Evolutionary conservation across 2,113 vertebrate genomes (phyloP).

Genomic region (Oceanodroma tethys): DNA sequence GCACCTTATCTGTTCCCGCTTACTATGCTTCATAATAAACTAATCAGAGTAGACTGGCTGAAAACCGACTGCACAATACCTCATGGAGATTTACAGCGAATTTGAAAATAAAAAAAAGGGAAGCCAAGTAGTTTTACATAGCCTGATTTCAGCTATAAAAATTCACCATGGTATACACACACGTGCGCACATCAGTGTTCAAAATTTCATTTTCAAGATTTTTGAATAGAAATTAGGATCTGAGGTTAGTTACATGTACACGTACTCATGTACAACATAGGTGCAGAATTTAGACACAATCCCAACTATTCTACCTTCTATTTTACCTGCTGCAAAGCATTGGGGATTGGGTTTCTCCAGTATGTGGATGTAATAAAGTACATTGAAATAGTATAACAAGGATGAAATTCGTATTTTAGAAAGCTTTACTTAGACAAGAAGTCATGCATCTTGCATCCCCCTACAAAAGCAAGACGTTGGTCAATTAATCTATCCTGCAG

Average conservation of each 20-base stretch:
- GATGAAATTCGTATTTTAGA: background rate
- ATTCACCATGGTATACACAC: background rate
- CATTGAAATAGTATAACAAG: background rate
- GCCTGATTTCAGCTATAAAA: background rate
- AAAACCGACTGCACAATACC: background rate
- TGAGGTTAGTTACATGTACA: background rate
- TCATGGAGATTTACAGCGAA: background rate
- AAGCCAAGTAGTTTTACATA: background rate
- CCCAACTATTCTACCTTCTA: background rate
- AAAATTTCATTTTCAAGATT: background rate
- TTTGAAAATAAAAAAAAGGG: background rate
- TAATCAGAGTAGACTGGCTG: background rate
- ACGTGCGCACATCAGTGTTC: accelerated
- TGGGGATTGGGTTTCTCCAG: background rate
- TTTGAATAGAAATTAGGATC: background rate
- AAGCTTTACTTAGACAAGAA: background rate
- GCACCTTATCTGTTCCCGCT: slow-evolving; percentile 26
- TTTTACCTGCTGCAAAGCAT: background rate
- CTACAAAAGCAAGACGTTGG: background rate
- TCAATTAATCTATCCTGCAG: background rate
- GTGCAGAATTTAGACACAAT: background rate
- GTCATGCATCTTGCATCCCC: background rate
- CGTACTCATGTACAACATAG: accelerated
- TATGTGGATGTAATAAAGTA: background rate
- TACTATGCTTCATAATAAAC: background rate